Evolutionary conservation across 92 coral and sea anemone genomes (phyloP).

Genomic region (Palythoa caribaeorum): DNA sequence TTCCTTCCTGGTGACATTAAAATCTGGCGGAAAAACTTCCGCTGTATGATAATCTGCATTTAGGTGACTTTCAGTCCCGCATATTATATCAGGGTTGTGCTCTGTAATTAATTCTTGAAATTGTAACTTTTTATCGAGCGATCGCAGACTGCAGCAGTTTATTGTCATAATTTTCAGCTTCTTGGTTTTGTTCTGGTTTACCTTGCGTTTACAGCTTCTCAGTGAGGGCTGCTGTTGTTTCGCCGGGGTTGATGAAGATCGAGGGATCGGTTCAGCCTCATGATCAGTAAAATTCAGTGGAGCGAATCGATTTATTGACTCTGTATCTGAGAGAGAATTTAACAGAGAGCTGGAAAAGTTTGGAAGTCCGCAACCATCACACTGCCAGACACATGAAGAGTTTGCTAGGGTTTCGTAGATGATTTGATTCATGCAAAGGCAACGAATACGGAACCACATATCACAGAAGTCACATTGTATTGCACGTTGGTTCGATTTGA

Average conservation of each 20-base stretch:
- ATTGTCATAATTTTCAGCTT: background rate
- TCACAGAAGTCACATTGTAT: background rate
- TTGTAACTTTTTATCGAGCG: background rate
- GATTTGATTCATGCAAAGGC: no score
- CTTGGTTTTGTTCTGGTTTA: conserved; percentile 20
- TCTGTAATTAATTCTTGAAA: background rate
- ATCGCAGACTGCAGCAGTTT: no score
- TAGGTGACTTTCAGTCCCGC: conserved; percentile 2
- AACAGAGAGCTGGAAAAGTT: conserved; percentile 22
- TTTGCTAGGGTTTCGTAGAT: no score
- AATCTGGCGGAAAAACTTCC: background rate
- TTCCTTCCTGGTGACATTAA: background rate
- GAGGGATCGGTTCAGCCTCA: no score
- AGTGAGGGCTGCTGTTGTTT: no score
- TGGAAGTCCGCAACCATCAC: conserved; percentile 4
- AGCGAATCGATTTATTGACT: background rate
- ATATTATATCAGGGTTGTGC: conserved; percentile 10
- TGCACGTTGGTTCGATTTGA: no score
- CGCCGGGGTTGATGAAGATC: no score
- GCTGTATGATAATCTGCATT: background rate
- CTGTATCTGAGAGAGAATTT: conserved; percentile 7
- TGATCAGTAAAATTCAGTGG: background rate
- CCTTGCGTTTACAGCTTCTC: background rate
- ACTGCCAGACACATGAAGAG: background rate
- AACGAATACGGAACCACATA: no score